These are phyloP conservation scores for Eugnorisma glareosa DNA, from an alignment of 2,888 invertebrate genomes.

Conservation along the genomic window DNA sequence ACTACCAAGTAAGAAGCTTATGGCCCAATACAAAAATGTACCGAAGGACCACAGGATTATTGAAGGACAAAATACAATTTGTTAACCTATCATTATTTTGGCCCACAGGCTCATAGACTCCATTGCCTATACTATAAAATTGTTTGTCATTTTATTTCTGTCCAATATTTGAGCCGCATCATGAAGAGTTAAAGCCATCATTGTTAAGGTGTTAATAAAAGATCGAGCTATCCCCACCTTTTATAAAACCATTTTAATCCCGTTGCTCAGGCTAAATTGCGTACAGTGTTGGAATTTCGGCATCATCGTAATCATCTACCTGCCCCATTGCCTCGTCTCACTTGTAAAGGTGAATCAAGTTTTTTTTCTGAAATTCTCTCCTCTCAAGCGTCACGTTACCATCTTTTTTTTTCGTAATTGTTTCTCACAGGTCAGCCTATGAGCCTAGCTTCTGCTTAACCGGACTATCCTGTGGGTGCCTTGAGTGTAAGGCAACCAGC, in stretches of 20 bases:
- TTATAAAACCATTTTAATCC: not conserved
- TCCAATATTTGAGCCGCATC: not conserved
- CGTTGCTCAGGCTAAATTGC: not conserved
- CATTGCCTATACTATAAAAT: too few relatives aligned
- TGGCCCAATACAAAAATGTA: not conserved
- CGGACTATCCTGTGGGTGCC: too few relatives aligned
- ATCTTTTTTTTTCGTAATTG: too few relatives aligned
- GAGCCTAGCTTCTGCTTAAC: too few relatives aligned
- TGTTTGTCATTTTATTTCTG: too few relatives aligned
- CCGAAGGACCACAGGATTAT: slow-evolving; percentile 6
- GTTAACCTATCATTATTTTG: not conserved
- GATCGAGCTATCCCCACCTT: not conserved
- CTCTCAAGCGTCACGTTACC: too few relatives aligned
- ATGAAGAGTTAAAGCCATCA: too few relatives aligned
- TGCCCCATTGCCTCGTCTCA: not conserved
- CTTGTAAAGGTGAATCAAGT: not conserved
- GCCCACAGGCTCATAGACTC: not conserved
- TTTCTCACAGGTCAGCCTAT: too few relatives aligned
- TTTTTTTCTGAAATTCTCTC: not conserved
- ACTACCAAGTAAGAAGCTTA: slow-evolving; percentile 44
- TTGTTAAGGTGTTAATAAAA: not conserved
- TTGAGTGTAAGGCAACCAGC: too few relatives aligned
- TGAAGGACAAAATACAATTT: not conserved
- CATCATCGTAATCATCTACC: not conserved
- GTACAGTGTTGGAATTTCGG: not conserved